Percentiles rank a stretch among this genome's conserved stretches.
Conservation (phyloP, 2,888 invertebrate genomes). For the Dryococelus australis region DNA sequence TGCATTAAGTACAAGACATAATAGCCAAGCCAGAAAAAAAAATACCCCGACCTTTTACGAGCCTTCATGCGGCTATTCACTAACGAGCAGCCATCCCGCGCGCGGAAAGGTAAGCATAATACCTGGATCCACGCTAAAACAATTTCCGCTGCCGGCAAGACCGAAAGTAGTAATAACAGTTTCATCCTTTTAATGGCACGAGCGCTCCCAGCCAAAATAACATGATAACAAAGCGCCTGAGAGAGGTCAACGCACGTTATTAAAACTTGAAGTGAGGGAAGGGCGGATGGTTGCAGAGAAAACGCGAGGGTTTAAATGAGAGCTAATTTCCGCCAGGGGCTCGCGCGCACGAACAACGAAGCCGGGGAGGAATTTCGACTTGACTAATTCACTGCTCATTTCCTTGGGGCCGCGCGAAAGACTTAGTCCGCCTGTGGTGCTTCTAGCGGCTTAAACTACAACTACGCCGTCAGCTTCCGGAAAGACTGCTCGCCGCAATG, state of each 20-base stretch:
- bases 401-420: conserved; percentile 32
- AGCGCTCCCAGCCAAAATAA: not conserved
- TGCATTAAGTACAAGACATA: not conserved
- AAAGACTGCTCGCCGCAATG: no score
- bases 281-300: not conserved
- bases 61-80: no score
- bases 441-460: not conserved
- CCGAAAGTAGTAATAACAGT: conserved; percentile 16
- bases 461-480: not conserved
- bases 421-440: not conserved
- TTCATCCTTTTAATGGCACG: not conserved
- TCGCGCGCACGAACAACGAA: not conserved
- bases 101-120: not conserved
- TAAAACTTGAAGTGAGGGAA: not conserved
- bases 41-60: no score
- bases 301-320: conserved; percentile 16
- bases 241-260: conserved; percentile 2
- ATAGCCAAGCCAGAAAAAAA: not conserved
- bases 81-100: no score
- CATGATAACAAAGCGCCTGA: conserved; percentile 16
- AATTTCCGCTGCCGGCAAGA: not conserved
- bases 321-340: not conserved
- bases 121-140: conserved; percentile 3
- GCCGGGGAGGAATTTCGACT: conserved; percentile 36
- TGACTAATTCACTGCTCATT: conserved; percentile 42